These are phyloP conservation scores for Halcyon chelicuti DNA, from an alignment of 2,797 vertebrate species.

Conservation along the genomic window DNA sequence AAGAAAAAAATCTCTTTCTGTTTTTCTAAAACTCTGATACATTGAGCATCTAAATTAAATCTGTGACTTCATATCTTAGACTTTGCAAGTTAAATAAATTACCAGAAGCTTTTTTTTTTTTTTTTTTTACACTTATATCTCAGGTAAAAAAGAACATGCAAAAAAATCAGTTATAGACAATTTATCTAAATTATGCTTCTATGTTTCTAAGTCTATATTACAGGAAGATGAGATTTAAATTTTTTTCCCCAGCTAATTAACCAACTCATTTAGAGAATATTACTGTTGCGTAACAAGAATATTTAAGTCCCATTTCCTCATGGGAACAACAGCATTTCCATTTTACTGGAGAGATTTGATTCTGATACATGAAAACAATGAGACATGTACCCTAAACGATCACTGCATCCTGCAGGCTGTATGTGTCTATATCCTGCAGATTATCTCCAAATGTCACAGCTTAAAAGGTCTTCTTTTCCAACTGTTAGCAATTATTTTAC, in stretches of 20 bases:
- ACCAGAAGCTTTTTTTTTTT: not conserved
- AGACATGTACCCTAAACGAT: not conserved
- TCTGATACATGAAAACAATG: not conserved
- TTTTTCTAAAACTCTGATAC: not conserved
- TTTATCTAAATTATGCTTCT: not conserved
- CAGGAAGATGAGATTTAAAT: not conserved
- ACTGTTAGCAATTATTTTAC: not conserved
- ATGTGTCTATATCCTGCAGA: not conserved
- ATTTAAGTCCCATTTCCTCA: not conserved
- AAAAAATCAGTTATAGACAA: not conserved
- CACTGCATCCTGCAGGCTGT: not conserved
- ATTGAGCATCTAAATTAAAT: not conserved
- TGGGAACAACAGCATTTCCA: not conserved
- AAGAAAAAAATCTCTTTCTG: not conserved
- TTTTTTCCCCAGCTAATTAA: not conserved
- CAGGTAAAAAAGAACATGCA: not conserved
- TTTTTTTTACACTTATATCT: not conserved
- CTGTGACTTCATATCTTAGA: not conserved
- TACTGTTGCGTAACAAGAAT: not conserved
- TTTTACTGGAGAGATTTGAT: not conserved
- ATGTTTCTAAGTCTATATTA: not conserved
- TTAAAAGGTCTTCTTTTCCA: not conserved
- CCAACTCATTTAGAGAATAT: not conserved
- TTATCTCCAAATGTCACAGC: not conserved
- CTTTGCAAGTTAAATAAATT: not conserved